Base-by-base conservation (phyloP, 2,113 vertebrate genomes). In the Rousettus leschenaultii region DNA sequence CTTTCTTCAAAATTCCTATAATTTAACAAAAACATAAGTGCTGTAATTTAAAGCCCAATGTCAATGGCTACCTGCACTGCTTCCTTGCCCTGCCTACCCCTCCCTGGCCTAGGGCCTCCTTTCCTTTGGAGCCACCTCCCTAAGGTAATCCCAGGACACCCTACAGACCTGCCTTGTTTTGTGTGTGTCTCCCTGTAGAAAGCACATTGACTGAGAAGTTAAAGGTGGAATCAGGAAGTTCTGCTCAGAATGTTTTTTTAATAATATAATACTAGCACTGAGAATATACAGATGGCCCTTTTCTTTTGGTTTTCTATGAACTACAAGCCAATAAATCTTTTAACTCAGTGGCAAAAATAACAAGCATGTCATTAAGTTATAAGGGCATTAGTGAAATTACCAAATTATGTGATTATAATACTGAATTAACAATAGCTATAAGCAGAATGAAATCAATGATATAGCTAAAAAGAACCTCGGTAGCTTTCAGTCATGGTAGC, bases 161-260 rank as follows among this genome's bases (percentile, higher is more conserved):
- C 24, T 21, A 14, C 14, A 83, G 6, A 18, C 45, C 1, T 9
- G 11, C 59, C 40, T 7, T 2, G 55, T 15, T 15, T 10, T 12
- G 6, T 30, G 2, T 15, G 88, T 5, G 45, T 40, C 59, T 91
- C 82, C 48, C 18, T 35, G 48, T 10, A 90, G 33, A 84, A 59
- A 53, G 38, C 28, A 40, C 7, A 7, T 0, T 0, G 14, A 7
- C 0, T 0, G 14, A 30, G 22, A n/a, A 16, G 1, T 38, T 18
- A 48, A 26, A 93, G 35, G 70, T 18, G 3, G 11, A 22, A 13
- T 70, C 35, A 38, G 71, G 26, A 21, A 3, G 65, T n/a, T 30
- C 30, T 73, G 45, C 87, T 16, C 6, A 9, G 35, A 35, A 28
- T 18, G 4, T 35, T 53, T 48, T 68, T 12, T 10, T 5, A 53